Evolutionary conservation across 2,113 vertebrate species (phyloP).

Genomic region (Rallus limicola): DNA sequence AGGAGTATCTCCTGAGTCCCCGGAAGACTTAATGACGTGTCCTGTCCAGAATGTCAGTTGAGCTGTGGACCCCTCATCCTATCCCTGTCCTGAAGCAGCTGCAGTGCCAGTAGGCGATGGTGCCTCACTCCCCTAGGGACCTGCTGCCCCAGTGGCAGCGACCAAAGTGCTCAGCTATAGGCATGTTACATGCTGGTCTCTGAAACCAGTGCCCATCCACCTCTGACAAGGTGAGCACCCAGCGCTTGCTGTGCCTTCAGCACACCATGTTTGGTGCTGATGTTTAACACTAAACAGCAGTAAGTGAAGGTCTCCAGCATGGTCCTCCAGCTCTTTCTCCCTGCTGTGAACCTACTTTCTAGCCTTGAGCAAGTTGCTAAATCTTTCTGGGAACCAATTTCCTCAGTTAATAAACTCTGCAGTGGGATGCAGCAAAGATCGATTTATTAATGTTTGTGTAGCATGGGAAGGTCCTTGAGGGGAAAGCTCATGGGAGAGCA

Average conservation of each 20-base stretch:
- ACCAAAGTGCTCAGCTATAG: background rate
- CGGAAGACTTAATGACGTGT: background rate
- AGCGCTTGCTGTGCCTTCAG: background rate
- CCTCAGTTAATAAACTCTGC: background rate
- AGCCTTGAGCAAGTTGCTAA: constrained; percentile 1
- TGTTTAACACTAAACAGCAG: background rate
- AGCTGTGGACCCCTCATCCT: background rate
- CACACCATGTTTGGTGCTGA: background rate
- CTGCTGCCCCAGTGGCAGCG: background rate
- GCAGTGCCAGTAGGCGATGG: background rate
- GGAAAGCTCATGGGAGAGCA: background rate
- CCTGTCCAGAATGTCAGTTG: accelerated
- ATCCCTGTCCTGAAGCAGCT: background rate
- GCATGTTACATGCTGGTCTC: background rate
- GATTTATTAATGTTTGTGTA: background rate
- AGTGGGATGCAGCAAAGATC: background rate
- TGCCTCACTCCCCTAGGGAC: background rate
- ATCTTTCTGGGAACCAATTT: constrained; percentile 28
- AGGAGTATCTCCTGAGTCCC: background rate
- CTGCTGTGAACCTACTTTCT: background rate
- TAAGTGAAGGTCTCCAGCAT: background rate
- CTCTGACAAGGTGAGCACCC: background rate
- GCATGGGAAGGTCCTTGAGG: constrained; percentile 7
- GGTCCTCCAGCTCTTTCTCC: background rate
- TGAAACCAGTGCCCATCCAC: background rate